Percentiles rank a stretch among this genome's conserved stretches.
These are phyloP conservation scores for Rhynchophorus ferrugineus DNA, from an alignment of 1,140 invertebrate genomes.

Conservation along the genomic window DNA sequence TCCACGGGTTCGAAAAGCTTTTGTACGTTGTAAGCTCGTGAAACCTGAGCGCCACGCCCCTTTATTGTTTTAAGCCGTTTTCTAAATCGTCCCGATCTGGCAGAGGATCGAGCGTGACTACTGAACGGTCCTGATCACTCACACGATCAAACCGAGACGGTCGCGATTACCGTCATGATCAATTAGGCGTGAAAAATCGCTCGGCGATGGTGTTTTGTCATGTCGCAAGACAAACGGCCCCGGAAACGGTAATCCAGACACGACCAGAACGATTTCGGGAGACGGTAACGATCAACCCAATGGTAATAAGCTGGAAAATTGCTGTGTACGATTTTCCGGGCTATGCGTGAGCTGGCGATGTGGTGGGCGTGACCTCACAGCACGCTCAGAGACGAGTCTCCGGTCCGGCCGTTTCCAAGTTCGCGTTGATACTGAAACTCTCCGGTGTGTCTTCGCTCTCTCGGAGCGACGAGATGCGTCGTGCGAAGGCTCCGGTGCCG, in stretches of 20 bases:
- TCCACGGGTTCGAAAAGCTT: background rate
- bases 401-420: slow-evolving; percentile 9
- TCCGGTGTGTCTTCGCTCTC: background rate
- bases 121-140: no score
- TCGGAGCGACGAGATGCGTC: slow-evolving; percentile 13
- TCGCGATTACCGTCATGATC: no score
- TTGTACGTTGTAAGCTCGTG: background rate
- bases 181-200: no score
- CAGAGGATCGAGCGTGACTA: no score
- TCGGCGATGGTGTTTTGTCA: no score
- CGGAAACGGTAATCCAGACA: no score
- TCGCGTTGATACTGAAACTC: slow-evolving; percentile 17
- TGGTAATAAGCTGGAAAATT: background rate
- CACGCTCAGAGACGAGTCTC: slow-evolving; percentile 2
- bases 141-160: no score
- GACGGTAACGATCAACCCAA: no score
- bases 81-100: no score
- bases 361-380: slow-evolving; percentile 20
- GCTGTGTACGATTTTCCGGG: background rate
- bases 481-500: slow-evolving; percentile 5
- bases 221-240: no score
- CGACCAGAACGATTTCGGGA: no score
- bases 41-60: slow-evolving; percentile 3
- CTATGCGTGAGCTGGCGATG: slow-evolving; percentile 4
- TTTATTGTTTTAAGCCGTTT: slow-evolving; percentile 18